Conservation (phyloP, 2,797 vertebrate species). For the Macropus fuliginosus region DNA sequence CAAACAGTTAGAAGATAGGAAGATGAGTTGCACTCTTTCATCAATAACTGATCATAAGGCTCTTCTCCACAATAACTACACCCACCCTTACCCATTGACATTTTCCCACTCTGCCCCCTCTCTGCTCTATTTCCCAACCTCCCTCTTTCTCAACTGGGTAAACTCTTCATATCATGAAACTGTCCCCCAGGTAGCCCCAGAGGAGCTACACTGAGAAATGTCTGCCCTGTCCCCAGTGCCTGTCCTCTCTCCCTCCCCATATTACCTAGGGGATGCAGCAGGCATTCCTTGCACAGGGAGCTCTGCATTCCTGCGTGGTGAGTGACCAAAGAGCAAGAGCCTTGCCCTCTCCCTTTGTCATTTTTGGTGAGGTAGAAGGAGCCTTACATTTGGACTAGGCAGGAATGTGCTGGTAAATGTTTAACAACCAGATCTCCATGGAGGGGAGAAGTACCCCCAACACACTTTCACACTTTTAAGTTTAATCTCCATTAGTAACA, state of each 20-base stretch:
- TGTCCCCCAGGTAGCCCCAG: not conserved
- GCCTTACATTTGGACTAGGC: not conserved
- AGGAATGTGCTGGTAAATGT: not conserved
- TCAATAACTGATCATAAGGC: not conserved
- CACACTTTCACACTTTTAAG: not conserved
- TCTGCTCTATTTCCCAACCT: not conserved
- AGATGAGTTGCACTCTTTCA: not conserved
- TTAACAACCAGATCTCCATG: not conserved
- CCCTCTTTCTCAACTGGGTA: not conserved
- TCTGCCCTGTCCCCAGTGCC: not conserved
- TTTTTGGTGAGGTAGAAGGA: not conserved
- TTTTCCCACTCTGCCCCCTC: not conserved
- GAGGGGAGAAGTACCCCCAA: not conserved
- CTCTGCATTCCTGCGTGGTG: not conserved
- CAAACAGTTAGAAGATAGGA: not conserved
- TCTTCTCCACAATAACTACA: not conserved
- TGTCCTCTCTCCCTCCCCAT: not conserved
- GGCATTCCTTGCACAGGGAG: not conserved
- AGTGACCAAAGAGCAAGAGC: not conserved
- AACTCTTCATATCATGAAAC: not conserved
- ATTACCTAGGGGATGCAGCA: not conserved
- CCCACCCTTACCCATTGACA: no score
- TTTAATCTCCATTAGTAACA: not conserved
- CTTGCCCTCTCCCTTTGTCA: not conserved
- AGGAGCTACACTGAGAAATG: not conserved